Evolutionary conservation across 2,113 vertebrate genomes (phyloP).

Genomic region (Numida meleagris): DNA sequence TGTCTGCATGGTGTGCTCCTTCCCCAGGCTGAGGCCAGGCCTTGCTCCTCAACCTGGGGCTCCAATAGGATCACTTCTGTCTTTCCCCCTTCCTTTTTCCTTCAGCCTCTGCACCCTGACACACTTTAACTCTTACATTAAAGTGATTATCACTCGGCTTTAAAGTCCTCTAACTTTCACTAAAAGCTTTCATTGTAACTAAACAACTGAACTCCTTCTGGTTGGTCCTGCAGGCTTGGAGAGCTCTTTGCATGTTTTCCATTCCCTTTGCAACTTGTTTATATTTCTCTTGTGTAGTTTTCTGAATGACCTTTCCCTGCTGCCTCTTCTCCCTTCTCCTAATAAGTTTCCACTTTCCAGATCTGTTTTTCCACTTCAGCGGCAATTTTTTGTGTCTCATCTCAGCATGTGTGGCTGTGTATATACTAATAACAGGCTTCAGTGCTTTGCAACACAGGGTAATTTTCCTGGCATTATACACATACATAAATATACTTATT

Average conservation of each 20-base stretch:
- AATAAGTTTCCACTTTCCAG: neutral
- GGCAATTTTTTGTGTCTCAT: neutral
- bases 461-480: neutral
- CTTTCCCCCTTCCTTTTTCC: neutral
- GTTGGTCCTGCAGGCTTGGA: neutral
- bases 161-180: neutral
- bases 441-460: neutral
- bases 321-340: neutral
- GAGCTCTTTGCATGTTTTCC: neutral
- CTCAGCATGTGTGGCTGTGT: neutral
- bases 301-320: neutral
- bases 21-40: neutral
- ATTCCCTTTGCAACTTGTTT: neutral
- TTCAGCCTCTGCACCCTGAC: neutral
- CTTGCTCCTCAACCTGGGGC: neutral
- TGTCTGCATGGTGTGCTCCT: neutral
- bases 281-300: neutral
- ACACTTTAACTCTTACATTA: neutral
- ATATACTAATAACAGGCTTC: neutral
- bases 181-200: neutral
- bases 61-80: neutral
- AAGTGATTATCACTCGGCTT: neutral
- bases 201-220: neutral
- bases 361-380: neutral
- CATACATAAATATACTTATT: neutral